phyloP scores from a whole-genome alignment of 2,113 vertebrate species.

The Tricholaema leucomelas region DNA sequence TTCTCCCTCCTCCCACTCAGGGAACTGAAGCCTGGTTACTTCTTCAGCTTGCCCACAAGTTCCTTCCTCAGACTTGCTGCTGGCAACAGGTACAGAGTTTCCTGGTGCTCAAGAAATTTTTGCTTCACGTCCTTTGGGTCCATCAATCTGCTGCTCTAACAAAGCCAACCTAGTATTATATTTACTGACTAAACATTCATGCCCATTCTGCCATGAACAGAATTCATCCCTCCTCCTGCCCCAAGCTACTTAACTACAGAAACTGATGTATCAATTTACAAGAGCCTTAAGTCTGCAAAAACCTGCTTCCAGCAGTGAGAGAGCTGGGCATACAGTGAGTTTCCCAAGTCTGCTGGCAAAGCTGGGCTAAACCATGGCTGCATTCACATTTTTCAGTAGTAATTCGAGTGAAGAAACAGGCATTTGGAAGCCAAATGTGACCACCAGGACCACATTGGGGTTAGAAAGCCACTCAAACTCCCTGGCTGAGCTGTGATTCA shows the following conservation, averaged over 20 bases:
- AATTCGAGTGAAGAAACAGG: not conserved
- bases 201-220: not conserved
- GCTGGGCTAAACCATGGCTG: not conserved
- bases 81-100: not conserved
- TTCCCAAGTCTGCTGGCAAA: not conserved
- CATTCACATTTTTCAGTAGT: not conserved
- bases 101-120: not conserved
- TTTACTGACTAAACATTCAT: not conserved
- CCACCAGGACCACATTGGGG: not conserved
- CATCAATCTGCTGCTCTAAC: not conserved
- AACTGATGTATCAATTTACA: not conserved
- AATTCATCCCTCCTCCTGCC: not conserved
- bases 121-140: not conserved
- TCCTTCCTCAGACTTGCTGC: rapidly evolving
- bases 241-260: not conserved
- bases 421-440: not conserved
- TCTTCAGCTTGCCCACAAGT: not conserved
- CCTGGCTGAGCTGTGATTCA: not conserved
- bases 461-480: not conserved
- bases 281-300: not conserved
- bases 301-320: not conserved
- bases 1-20: not conserved
- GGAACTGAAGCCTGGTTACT: not conserved
- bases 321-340: not conserved
- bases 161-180: not conserved